Base-by-base conservation (phyloP, 2,797 vertebrate genomes). In the Helostoma temminkii region DNA sequence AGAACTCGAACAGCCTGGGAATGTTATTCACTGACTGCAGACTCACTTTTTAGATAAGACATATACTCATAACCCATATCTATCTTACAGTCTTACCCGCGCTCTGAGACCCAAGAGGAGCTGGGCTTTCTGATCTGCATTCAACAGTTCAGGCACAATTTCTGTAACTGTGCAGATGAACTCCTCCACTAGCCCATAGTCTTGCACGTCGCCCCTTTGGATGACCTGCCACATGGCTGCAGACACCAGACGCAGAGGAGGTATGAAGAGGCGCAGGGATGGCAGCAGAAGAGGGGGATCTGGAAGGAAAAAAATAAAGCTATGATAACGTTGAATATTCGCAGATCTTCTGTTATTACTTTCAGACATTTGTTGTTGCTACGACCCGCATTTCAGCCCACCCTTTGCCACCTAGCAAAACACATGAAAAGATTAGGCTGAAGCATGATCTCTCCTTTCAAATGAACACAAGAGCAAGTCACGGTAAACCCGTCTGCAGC, bases 211-310 rank as follows among this genome's bases (percentile, higher is more conserved):
- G 1, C 94, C 93, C n/a, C 64, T 15, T 28, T 92, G 89, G 3
- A 95, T 72, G 0, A 91, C 91, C 19, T 88, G 91, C 95, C 94
- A 95, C 88, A 91, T 76, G 39, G 94, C 94, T 0, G 94, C 94
- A 0, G 93, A 94, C 0, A 85, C 90, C 10, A 95, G 76, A 21
- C 94, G 92, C 52, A 95, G 65, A 0, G 92, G 83, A 0, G 91
- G 88, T 1, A 93, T 86, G 81, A 92, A 90, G 65, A 93, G 92
- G 9, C 90, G 90, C 10, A 93, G 89, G 3, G 92, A 89, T 1
- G 86, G 77, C 71, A 93, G 79, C 47, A 85, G 74, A 1, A 92
- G 90, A 21, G 70, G 66, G 0, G 25, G 39, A 8, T 83, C 90
- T 92, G 78, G 49, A 72, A 59, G n/a, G n/a, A 54, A 52, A 0